phyloP scores from a whole-genome alignment of 2,797 vertebrate species.

The Euthynnus affinis region DNA sequence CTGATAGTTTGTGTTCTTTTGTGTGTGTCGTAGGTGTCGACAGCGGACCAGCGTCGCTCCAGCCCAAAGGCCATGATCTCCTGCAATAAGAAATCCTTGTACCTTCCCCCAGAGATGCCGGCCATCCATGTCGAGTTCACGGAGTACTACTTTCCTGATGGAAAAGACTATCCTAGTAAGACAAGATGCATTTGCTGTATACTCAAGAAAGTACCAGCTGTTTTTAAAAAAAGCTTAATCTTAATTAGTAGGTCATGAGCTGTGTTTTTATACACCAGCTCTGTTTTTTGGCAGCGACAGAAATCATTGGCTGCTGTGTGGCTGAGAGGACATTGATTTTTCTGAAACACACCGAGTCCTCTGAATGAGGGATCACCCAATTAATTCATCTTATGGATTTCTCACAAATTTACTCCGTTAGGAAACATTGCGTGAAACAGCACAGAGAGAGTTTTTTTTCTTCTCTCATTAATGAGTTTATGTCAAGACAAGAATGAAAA shows the following conservation, averaged over 20 bases:
- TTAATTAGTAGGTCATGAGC: neutral
- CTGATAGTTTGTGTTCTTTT: neutral
- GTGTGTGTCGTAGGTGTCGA: slow-evolving; percentile 90
- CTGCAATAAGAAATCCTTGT: slow-evolving; percentile 98
- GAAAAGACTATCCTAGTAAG: slow-evolving; percentile 97
- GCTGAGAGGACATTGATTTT: slow-evolving; percentile 60
- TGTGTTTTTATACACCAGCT: neutral
- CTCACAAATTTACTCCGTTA: slow-evolving; percentile 22
- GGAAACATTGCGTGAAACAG: slow-evolving; percentile 1
- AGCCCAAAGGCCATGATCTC: slow-evolving; percentile 98
- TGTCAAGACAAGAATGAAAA: neutral
- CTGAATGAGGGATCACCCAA: slow-evolving; percentile 46
- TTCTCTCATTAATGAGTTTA: slow-evolving; percentile 1
- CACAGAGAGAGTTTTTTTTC: slow-evolving; percentile 1
- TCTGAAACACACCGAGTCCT: slow-evolving; percentile 41
- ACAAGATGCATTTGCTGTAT: neutral
- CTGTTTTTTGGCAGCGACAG: slow-evolving; percentile 19
- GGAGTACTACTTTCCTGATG: slow-evolving; percentile 98
- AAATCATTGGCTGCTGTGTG: slow-evolving; percentile 30
- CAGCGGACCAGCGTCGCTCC: slow-evolving; percentile 95
- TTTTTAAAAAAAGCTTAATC: slow-evolving; percentile 20
- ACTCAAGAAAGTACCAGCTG: neutral
- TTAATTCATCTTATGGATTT: slow-evolving; percentile 53
- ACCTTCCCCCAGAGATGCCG: slow-evolving; percentile 98
- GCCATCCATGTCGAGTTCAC: slow-evolving; percentile 98